Base-by-base conservation (phyloP, 2,888 invertebrate genomes). In the Mongoloraphidia duomilia region DNA sequence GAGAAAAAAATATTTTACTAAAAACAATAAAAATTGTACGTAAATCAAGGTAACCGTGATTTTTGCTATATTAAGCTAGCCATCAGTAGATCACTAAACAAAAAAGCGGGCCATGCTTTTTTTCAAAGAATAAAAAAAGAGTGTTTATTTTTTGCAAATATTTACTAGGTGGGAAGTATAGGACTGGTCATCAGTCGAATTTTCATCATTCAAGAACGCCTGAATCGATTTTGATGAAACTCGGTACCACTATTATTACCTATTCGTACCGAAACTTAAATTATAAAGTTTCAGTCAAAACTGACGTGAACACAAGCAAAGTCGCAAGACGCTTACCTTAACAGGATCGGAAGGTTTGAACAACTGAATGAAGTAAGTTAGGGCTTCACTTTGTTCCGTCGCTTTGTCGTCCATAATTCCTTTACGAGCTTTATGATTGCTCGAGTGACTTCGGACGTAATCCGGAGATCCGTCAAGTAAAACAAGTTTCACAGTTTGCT, bases 381-480 rank as follows among this genome's bases (percentile, higher is more conserved):
- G 73, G 46, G 85, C 85, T 65, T 80, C 80, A 46, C 80, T 76
- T 65, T 82, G 76, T 63, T 82, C 80, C 46, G 77, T 72, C 52
- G 72, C 72, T 47, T 70, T 63, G 36, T 73, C 70, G 49, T 76
- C 71, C 57, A 71, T 70, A 26, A 63, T 61, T 57, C 72, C 70
- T 60, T 77, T 76, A 62, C 76, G 74, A 56, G 69, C 68, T 60
- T 71, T 75, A 61, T 79, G 77, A 65, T 76, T 79, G 60, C 78
- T 77, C 9, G 84, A 85, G 65, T 87, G 87, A 56, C 80, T 76
- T 49, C 80, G 80, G 8, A 91, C 80, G 67, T 84, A 91, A 37
- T 79, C 78, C 6, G 88, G 91, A 26, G 91, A 89, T 40, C 96
- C 96, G 70, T 97, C 97, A 57, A 97, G 72, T 57, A 96, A 76